Base-by-base conservation (phyloP, 2,797 vertebrate species). In the Avahi laniger region DNA sequence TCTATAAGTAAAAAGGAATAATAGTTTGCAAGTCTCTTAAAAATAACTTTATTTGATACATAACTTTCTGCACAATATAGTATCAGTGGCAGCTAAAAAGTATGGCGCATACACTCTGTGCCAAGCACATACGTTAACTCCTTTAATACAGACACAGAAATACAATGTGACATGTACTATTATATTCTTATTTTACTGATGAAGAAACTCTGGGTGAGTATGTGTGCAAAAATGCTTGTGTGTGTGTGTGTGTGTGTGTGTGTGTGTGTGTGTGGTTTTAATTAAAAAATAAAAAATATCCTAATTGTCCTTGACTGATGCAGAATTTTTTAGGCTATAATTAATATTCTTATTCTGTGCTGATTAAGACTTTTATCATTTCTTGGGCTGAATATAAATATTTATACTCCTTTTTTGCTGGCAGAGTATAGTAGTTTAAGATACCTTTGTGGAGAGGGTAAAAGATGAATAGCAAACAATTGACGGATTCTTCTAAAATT, bases 391-490 rank as follows among this genome's bases (percentile, higher is more conserved):
- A 92, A 89, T 89, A 76, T n/a, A 81, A 57, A 38, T 80, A 75
- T 95, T 90, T 93, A 61, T 63, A 75, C 20, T 82, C n/a, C 38
- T 82, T 70, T 67, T 75, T 87, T 13, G 33, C 89, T 63, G 63
- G 35, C 59, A 43, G 1, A 14, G 5, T 69, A 50, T 2, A 76
- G 50, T 30, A 70, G 73, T 73, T 90, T 24, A 84, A 96, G 91
- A 93, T 38, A 78, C 82, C 38, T 95, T 84, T 90, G 33, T 35
- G 67, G 50, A 92, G 15, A 70, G 67, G 24, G 48, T 73, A 35
- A 69, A 94, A 94, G 95, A 95, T 87, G 82, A 97, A 61, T n/a
- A 72, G 3, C 24, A 72, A 96, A 95, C 80, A 91, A 38, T 52
- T 89, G 48, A 75, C 1, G 7, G 24, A 48, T n/a, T 61, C 83